These are phyloP conservation scores for Argyrosomus japonicus DNA, from an alignment of 2,113 vertebrate species.

Conservation along the genomic window DNA sequence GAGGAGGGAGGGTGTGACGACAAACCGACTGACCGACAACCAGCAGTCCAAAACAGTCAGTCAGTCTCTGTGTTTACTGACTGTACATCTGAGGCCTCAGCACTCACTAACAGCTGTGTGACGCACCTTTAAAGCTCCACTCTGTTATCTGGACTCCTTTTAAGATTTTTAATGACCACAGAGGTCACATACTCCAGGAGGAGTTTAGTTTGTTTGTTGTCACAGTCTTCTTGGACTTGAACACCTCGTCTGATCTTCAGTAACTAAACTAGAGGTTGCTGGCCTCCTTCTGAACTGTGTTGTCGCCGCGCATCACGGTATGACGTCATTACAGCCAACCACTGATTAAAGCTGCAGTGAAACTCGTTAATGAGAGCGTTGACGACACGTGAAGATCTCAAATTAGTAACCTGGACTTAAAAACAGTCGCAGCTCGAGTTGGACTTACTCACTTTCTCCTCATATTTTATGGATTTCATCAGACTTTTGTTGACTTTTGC, in stretches of 20 bases:
- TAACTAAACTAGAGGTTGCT: too few species aligned
- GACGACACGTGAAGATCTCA: background rate
- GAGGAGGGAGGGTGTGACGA: constrained; percentile 2
- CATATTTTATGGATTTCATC: background rate
- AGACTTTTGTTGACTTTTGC: background rate
- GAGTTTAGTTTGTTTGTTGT: too few species aligned
- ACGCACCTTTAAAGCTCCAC: constrained; percentile 31
- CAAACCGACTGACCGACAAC: constrained; percentile 40
- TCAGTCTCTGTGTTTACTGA: background rate
- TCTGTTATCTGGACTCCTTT: constrained; percentile 41
- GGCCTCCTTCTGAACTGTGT: too few species aligned
- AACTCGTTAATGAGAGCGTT: background rate
- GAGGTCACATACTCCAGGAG: constrained; percentile 6
- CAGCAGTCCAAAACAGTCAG: constrained; percentile 38
- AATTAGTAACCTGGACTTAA: background rate
- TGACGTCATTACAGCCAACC: too few species aligned
- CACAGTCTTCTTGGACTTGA: too few species aligned
- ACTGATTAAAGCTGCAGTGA: background rate
- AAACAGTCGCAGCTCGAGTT: background rate
- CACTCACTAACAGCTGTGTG: constrained; percentile 47
- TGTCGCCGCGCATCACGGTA: too few species aligned
- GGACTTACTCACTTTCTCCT: background rate
- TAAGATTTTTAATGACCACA: constrained; percentile 45
- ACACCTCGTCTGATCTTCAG: too few species aligned
- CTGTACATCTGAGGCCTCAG: background rate